Evolutionary conservation across 1,140 invertebrate genomes (phyloP).

Genomic region (Gerris buenoi): DNA sequence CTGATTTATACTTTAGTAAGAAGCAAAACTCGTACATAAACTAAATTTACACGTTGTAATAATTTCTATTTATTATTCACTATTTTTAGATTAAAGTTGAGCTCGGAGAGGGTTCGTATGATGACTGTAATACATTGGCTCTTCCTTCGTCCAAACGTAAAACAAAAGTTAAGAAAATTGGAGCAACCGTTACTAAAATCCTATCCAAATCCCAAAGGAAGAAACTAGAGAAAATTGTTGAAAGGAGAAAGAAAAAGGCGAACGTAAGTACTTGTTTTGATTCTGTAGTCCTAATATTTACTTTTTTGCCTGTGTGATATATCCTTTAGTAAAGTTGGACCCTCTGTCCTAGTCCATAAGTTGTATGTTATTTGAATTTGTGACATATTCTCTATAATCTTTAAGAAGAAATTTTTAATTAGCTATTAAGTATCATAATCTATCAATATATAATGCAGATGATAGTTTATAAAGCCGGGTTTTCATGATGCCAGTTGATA

Average conservation of each 20-base stretch:
- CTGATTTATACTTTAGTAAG: too few species aligned
- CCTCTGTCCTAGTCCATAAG: not conserved
- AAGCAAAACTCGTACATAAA: not conserved
- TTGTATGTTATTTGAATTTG: not conserved
- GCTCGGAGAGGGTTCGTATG: slow-evolving; percentile 42
- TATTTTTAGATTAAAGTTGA: slow-evolving; percentile 48
- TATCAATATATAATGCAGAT: too few species aligned
- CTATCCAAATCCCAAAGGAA: slow-evolving; percentile 78
- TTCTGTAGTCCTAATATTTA: too few species aligned
- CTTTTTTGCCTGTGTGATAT: not conserved
- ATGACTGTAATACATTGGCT: slow-evolving; percentile 61
- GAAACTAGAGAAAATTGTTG: slow-evolving; percentile 67
- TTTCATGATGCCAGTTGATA: too few species aligned
- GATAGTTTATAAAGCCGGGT: too few species aligned
- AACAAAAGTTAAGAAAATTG: slow-evolving; percentile 46
- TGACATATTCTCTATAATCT: not conserved
- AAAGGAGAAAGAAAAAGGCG: slow-evolving; percentile 74
- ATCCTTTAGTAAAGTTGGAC: not conserved
- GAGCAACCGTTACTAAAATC: slow-evolving; percentile 40
- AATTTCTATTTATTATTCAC: not conserved
- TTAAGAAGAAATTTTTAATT: too few species aligned
- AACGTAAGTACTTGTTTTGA: slow-evolving; percentile 45
- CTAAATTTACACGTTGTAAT: not conserved
- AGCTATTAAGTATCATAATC: too few species aligned
- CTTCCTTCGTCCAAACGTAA: slow-evolving; percentile 67